Evolutionary conservation across 1,140 invertebrate genomes (phyloP).

Genomic region (Steinernema feltiae): DNA sequence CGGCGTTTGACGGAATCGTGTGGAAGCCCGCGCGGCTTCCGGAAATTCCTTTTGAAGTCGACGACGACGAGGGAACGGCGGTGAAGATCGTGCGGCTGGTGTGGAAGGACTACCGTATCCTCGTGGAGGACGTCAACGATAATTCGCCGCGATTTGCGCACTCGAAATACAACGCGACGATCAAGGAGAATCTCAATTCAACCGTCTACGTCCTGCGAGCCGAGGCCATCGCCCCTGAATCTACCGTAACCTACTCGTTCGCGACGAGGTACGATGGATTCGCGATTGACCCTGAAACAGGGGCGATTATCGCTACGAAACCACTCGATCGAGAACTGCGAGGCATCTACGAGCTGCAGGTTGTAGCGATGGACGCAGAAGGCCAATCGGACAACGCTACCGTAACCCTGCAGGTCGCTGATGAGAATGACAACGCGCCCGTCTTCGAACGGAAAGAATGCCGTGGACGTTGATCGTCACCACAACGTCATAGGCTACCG

Average conservation of each 20-base stretch:
- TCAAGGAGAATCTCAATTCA: conserved; percentile 78
- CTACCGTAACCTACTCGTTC: conserved; percentile 9
- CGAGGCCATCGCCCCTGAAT: conserved; percentile 15
- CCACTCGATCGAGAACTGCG: conserved; percentile 74
- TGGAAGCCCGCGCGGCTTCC: too few relatives aligned
- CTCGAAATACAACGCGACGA: conserved; percentile 75
- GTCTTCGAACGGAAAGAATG: conserved; percentile 41
- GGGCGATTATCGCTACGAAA: conserved; percentile 24
- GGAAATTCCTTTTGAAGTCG: too few relatives aligned
- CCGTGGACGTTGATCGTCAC: conserved; percentile 22
- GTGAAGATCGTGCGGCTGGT: too few relatives aligned
- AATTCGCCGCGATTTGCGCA: conserved; percentile 87
- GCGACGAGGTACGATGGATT: conserved; percentile 16
- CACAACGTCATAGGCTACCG: conserved; percentile 15
- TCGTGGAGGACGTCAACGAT: conserved; percentile 81
- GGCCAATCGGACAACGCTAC: conserved; percentile 65
- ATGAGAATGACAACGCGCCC: conserved; percentile 46
- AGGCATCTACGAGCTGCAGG: conserved; percentile 71
- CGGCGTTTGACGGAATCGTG: too few relatives aligned
- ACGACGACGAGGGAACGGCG: too few relatives aligned
- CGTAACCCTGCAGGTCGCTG: conserved; percentile 29
- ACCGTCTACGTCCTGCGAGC: conserved; percentile 67
- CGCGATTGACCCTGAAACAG: conserved; percentile 25
- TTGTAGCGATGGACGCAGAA: conserved; percentile 75
- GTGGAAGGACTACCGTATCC: not conserved